Evolutionary conservation across 2,113 vertebrate species (phyloP).

Genomic region (Amphilophus citrinellus): DNA sequence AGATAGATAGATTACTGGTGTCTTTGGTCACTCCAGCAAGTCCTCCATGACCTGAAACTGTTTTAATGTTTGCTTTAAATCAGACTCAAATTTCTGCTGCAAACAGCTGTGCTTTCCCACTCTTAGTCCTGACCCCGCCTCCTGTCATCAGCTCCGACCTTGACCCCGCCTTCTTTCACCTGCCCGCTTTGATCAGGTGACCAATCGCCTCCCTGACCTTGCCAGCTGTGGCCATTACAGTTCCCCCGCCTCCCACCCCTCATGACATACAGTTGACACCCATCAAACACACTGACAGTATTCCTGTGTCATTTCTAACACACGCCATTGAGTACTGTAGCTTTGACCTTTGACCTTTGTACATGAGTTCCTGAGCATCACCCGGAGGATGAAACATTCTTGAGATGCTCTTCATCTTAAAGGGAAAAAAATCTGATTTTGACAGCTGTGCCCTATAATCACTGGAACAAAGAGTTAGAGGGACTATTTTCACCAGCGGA

Average conservation of each 20-base stretch:
- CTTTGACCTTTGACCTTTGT: slow-evolving; percentile 57
- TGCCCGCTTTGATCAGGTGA: slow-evolving; percentile 25
- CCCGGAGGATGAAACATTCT: not conserved
- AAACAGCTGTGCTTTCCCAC: not conserved
- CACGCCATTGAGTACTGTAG: not conserved
- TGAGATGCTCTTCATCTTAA: not conserved
- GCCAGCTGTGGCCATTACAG: slow-evolving; percentile 19
- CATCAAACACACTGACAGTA: slow-evolving; percentile 21
- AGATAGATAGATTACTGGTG: too few relatives aligned
- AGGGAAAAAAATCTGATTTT: not conserved
- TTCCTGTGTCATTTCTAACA: not conserved
- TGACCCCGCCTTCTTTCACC: slow-evolving; percentile 54
- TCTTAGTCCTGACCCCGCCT: not conserved
- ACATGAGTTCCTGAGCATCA: not conserved
- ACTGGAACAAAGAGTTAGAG: not conserved
- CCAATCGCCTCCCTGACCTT: slow-evolving; percentile 70
- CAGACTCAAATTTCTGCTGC: too few relatives aligned
- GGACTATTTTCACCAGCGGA: not conserved
- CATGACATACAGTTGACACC: slow-evolving; percentile 42
- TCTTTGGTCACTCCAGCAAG: too few relatives aligned
- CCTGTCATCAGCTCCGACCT: slow-evolving; percentile 47
- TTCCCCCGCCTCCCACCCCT: slow-evolving; percentile 50
- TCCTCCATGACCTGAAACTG: too few relatives aligned
- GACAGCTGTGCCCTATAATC: not conserved
- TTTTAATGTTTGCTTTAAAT: too few relatives aligned